These are phyloP conservation scores for Phoebastria nigripes DNA, from an alignment of 2,797 vertebrate species.

Conservation along the genomic window DNA sequence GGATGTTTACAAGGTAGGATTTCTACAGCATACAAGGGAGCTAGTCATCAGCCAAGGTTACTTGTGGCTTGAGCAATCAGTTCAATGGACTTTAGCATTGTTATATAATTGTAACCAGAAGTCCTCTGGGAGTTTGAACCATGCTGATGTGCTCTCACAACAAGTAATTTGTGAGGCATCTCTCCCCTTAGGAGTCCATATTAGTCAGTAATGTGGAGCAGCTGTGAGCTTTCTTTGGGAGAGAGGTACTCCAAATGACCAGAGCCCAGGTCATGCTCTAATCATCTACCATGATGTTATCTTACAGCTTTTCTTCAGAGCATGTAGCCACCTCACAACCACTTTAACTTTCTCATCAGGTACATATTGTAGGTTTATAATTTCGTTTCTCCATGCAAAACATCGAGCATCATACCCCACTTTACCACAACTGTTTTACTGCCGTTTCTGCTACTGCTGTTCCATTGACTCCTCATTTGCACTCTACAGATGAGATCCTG, in stretches of 20 bases:
- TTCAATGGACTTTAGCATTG: slow-evolving; percentile 11
- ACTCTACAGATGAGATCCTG: neutral
- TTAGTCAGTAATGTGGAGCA: neutral
- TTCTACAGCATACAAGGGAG: neutral
- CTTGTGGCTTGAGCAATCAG: slow-evolving; percentile 18
- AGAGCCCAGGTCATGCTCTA: neutral
- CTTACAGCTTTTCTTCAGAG: neutral
- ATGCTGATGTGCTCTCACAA: neutral
- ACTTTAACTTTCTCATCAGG: neutral
- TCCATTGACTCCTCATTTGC: neutral
- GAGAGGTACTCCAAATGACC: neutral
- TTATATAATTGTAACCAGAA: slow-evolving; percentile 41
- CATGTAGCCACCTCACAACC: neutral
- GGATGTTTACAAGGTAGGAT: neutral
- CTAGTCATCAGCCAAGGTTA: slow-evolving; percentile 12
- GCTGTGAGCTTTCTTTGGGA: neutral
- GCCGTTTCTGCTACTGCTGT: neutral
- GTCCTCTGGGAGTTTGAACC: neutral
- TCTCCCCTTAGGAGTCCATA: neutral
- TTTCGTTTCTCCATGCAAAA: neutral
- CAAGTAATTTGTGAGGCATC: slow-evolving; percentile 15
- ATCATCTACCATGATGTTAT: neutral
- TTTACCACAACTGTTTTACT: neutral
- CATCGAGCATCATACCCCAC: rapidly evolving
- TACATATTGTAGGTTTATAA: neutral